Percentiles rank a stretch among this genome's conserved stretches.
Conservation (phyloP, 2,888 invertebrate species). For the Sinhomidia bicolor region DNA sequence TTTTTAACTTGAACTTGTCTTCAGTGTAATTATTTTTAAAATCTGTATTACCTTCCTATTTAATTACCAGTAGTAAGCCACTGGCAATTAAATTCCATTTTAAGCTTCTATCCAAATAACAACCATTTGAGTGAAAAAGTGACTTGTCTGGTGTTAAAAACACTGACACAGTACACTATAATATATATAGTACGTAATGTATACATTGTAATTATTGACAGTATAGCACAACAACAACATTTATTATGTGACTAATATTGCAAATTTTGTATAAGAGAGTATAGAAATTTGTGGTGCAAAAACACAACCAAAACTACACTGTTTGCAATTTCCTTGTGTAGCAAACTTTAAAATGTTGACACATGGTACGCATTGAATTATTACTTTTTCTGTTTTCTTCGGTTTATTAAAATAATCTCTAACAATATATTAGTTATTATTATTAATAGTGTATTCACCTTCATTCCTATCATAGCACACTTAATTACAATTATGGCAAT, state of each 20-base stretch:
- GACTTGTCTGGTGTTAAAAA: conserved; percentile 20
- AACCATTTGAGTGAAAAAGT: conserved; percentile 68
- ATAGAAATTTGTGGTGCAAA: neutral
- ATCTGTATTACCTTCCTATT: neutral
- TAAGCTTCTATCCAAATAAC: conserved; percentile 45
- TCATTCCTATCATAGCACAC: neutral
- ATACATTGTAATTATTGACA: conserved; percentile 5
- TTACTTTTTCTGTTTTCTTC: no score
- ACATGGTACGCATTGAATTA: no score
- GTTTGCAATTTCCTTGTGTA: neutral
- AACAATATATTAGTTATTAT: no score
- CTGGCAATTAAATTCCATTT: conserved; percentile 22
- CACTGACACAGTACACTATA: conserved; percentile 25
- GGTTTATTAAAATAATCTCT: no score
- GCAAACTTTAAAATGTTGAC: no score
- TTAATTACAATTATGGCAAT: neutral
- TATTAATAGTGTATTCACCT: no score
- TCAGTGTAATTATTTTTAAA: conserved; percentile 5
- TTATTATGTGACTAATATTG: neutral
- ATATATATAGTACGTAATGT: neutral
- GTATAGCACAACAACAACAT: conserved; percentile 11
- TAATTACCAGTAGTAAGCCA: neutral
- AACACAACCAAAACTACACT: conserved; percentile 10
- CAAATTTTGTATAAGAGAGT: neutral
- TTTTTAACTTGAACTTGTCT: neutral